Evolutionary conservation across 2,113 vertebrate species (phyloP), one percentile per base, ranked within the genome.

Genomic region (Cepphus grylle): DNA sequence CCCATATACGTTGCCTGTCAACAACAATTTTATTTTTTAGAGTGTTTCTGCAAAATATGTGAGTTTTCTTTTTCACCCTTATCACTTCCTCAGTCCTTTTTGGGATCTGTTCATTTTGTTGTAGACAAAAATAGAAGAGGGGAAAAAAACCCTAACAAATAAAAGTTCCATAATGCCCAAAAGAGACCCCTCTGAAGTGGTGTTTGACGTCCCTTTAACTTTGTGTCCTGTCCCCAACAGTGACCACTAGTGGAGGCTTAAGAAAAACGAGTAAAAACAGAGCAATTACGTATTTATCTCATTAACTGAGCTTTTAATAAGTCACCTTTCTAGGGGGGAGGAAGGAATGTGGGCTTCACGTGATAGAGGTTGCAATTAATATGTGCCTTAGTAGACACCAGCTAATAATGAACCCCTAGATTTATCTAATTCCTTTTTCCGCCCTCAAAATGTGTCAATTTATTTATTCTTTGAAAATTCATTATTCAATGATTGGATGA

Each of bases 121-220:
- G 56, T 43, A 67, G 15, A 45, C 40, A 82, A 29, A 82, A 72
- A 52, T 2, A 52, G 30, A 74, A 42, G 26, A 20, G 63, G 11
- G 8, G 12, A 53, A 63, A 47, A 13, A 62, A 40, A 3, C 4
- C 7, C 12, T 15, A 88, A 42, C 21, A 59, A 71, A 67, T 22
- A 21, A 29, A 61, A 78, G 34, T 14, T 82, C 55, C 29, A 4
- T 55, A 36, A 47, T 17, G 27, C 22, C 42, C 55, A 49, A 22
- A 90, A 62, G 70, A 81, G 21, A 43, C 38, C 23, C 23, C 34
- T 21, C 49, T 27, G 1, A 52, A 29, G 19, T 15, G 23, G 17
- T 27, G 15, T 32, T 61, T 32, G 45, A 55, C 5, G 0, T 22
- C 14, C 1, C 0, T 21, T 52, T 55, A 66, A 61, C 47, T 78